Evolutionary conservation across 2,888 invertebrate genomes (phyloP).

Genomic region (Drosophila rellima): DNA sequence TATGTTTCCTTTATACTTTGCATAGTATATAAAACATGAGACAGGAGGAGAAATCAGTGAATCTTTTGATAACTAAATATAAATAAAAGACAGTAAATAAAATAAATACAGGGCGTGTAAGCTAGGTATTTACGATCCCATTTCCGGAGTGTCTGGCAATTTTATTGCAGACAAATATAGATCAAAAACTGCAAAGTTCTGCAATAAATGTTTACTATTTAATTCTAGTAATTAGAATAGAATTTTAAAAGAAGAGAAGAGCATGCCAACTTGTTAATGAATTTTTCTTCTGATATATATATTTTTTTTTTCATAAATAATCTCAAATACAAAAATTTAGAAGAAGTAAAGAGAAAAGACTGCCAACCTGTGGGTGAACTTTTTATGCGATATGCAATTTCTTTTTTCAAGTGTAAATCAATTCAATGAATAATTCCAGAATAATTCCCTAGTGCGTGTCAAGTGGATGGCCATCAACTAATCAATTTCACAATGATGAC

Average conservation of each 20-base stretch:
- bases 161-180: slow-evolving; percentile 1
- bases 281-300: too few species aligned
- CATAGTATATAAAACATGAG: neutral
- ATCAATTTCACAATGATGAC: slow-evolving; percentile 41
- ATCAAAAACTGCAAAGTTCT: neutral
- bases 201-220: neutral
- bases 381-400: neutral
- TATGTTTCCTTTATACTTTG: slow-evolving; percentile 9
- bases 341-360: neutral
- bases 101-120: neutral
- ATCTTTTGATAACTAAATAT: neutral
- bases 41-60: neutral
- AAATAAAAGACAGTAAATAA: neutral
- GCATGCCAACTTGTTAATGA: too few species aligned
- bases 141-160: slow-evolving; percentile 15
- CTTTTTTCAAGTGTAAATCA: neutral
- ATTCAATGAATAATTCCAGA: neutral
- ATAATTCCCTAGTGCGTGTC: neutral
- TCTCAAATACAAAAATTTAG: too few species aligned
- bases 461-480: slow-evolving; percentile 3
- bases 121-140: slow-evolving; percentile 23
- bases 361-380: neutral
- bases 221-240: neutral
- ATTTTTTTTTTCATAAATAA: too few species aligned
- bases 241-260: neutral